Conservation (phyloP, 2,888 invertebrate genomes). For the Anaspis maculata region DNA sequence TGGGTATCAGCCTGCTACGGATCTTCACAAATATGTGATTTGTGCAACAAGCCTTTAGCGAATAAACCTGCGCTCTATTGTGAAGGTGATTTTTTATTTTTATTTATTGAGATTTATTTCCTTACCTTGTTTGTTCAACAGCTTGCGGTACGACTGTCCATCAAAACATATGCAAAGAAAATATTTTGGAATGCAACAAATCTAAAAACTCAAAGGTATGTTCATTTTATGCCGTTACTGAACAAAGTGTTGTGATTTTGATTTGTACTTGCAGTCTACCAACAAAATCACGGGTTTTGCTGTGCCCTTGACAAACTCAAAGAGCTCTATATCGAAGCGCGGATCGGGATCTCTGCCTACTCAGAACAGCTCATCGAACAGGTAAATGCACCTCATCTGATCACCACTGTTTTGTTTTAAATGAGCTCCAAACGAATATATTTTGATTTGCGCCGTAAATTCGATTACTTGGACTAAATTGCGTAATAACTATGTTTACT, state of each 20-base stretch:
- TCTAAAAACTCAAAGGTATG: slow-evolving; percentile 54
- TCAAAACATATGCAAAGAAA: slow-evolving; percentile 81
- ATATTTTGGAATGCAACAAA: slow-evolving; percentile 74
- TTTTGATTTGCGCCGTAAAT: too few species aligned
- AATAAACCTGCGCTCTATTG: slow-evolving; percentile 79
- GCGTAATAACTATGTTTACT: too few species aligned
- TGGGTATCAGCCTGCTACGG: slow-evolving; percentile 63
- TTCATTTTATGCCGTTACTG: too few species aligned
- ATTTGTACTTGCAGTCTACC: too few species aligned
- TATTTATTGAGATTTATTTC: slow-evolving; percentile 27
- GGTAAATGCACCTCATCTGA: too few species aligned
- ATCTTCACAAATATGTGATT: slow-evolving; percentile 62
- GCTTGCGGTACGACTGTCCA: slow-evolving; percentile 83
- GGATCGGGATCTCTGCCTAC: slow-evolving; percentile 36
- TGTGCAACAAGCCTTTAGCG: slow-evolving; percentile 67
- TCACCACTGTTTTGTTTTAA: too few species aligned
- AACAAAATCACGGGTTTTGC: slow-evolving; percentile 5
- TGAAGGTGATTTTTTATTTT: slow-evolving; percentile 56
- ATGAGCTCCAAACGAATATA: too few species aligned
- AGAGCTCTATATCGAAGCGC: slow-evolving; percentile 37
- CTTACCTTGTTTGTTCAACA: too few species aligned
- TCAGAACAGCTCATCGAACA: slow-evolving; percentile 35
- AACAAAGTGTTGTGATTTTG: too few species aligned
- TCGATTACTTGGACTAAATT: too few species aligned
- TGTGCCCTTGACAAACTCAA: slow-evolving; percentile 31